These are phyloP conservation scores for Eurystomus glaucurus DNA, from an alignment of 2,797 vertebrate genomes.

Conservation along the genomic window DNA sequence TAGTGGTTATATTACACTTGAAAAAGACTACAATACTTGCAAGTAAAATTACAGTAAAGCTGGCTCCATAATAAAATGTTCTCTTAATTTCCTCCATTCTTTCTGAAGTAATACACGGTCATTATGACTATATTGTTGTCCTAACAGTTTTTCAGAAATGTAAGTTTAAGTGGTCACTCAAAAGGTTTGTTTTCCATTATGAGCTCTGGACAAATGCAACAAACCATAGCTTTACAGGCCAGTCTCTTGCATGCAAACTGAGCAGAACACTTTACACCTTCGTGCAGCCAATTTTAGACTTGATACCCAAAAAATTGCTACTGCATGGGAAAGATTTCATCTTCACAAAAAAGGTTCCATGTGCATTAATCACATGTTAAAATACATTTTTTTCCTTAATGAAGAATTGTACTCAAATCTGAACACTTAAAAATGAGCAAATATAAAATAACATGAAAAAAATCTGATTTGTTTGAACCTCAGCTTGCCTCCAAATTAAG, in stretches of 20 bases:
- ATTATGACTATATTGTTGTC: background rate
- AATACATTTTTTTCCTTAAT: background rate
- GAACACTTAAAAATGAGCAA: background rate
- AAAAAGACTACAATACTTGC: background rate
- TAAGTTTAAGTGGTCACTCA: background rate
- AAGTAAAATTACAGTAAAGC: background rate
- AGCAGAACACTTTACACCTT: background rate
- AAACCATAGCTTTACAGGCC: background rate
- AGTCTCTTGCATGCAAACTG: background rate
- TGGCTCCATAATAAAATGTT: background rate
- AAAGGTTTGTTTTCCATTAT: background rate
- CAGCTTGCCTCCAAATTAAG: background rate
- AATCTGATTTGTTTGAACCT: background rate
- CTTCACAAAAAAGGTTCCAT: background rate
- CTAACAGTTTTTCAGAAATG: background rate
- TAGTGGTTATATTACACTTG: background rate
- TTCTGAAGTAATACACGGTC: background rate
- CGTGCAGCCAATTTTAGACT: background rate
- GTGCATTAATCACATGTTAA: background rate
- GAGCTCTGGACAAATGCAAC: background rate
- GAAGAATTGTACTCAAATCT: background rate
- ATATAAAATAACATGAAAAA: background rate
- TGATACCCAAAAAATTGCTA: background rate
- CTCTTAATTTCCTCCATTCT: background rate
- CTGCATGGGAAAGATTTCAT: background rate